These are phyloP conservation scores for Solenopsis invicta DNA, from an alignment of 1,140 invertebrate genomes.

Conservation along the genomic window DNA sequence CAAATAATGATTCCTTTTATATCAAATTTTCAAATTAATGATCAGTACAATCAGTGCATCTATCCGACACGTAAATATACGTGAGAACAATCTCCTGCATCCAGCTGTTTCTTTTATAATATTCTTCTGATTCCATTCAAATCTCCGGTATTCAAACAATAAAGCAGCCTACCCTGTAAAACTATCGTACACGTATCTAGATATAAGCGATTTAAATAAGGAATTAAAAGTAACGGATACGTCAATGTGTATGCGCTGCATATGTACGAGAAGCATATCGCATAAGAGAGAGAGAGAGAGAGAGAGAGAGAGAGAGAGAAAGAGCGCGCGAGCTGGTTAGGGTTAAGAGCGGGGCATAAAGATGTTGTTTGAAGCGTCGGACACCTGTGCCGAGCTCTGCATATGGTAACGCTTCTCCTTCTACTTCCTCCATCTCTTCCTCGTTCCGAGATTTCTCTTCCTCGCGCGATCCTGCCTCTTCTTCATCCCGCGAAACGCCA, in stretches of 20 bases:
- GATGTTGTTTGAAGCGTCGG: slow-evolving; percentile 82
- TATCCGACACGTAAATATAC: not conserved
- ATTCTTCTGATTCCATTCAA: not conserved
- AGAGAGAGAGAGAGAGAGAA: slow-evolving; percentile 3
- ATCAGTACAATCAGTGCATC: not conserved
- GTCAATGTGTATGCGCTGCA: not conserved
- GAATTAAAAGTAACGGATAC: slow-evolving; percentile 53
- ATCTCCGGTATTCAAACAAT: not conserved
- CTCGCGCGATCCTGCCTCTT: slow-evolving; percentile 28
- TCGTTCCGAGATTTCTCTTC: slow-evolving; percentile 39
- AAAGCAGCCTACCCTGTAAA: not conserved
- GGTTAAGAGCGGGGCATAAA: slow-evolving; percentile 78
- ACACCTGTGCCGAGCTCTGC: slow-evolving; percentile 80
- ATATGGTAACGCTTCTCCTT: slow-evolving; percentile 68
- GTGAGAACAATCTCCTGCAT: not conserved
- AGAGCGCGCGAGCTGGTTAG: slow-evolving; percentile 65
- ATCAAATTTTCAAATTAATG: not conserved
- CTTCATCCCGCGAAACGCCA: slow-evolving; percentile 54
- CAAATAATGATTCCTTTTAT: not conserved
- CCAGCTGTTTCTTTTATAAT: not conserved
- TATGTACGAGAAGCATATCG: slow-evolving; percentile 74
- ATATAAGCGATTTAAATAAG: slow-evolving; percentile 26
- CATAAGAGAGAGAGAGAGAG: slow-evolving; percentile 54
- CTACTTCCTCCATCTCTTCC: slow-evolving; percentile 36
- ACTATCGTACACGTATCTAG: not conserved